Conservation (phyloP, 2,888 invertebrate species). For the Mimas tiliae region DNA sequence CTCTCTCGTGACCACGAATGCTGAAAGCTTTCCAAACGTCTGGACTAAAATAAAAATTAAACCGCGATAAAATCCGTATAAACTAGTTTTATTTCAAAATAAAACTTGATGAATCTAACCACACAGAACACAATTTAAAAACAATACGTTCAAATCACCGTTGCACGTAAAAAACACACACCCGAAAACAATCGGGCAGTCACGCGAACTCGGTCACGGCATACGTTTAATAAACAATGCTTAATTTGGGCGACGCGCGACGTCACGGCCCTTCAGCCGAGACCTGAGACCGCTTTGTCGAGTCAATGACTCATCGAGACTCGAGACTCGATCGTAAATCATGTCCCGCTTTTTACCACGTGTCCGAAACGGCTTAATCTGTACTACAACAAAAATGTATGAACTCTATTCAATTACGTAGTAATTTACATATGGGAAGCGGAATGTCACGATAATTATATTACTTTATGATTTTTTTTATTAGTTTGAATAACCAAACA, state of each 20-base stretch:
- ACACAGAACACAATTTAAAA: not conserved
- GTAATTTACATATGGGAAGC: slow-evolving; percentile 8
- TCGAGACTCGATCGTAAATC: slow-evolving; percentile 27
- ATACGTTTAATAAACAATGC: slow-evolving; percentile 15
- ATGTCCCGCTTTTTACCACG: slow-evolving; percentile 26
- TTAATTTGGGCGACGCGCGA: not conserved
- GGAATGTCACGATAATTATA: not conserved
- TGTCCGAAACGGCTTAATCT: slow-evolving; percentile 29
- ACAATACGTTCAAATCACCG: slow-evolving; percentile 15
- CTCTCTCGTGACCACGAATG: too few species aligned
- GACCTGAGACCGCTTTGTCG: slow-evolving; percentile 9
- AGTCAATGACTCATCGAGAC: slow-evolving; percentile 21
- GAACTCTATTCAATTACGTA: slow-evolving; percentile 4
- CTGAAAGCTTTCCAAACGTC: too few species aligned
- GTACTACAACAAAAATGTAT: slow-evolving; percentile 28
- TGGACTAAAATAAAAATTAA: too few species aligned
- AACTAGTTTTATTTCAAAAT: too few species aligned
- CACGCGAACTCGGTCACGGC: slow-evolving; percentile 6
- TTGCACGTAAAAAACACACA: slow-evolving; percentile 5
- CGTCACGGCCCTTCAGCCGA: slow-evolving; percentile 20
- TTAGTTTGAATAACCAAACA: too few species aligned
- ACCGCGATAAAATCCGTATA: too few species aligned
- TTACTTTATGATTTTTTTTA: not conserved
- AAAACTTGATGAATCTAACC: not conserved
- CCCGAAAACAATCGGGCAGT: slow-evolving; percentile 18